phyloP scores from a whole-genome alignment of 2,888 invertebrate genomes.

The Graphium colonna region DNA sequence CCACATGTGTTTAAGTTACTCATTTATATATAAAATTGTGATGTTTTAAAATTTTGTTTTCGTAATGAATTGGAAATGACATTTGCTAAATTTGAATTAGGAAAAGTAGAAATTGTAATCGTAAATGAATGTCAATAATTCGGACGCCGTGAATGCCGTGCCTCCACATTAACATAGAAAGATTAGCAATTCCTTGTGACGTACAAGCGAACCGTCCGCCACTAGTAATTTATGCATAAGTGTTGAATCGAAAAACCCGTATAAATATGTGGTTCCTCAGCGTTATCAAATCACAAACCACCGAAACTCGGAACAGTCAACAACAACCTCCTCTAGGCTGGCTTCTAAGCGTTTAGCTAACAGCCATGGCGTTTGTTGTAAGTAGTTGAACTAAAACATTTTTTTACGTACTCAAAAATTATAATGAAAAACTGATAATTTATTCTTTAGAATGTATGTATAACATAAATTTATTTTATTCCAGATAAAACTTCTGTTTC shows the following conservation, averaged over 20 bases:
- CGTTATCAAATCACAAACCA: slow-evolving; percentile 63
- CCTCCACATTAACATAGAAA: slow-evolving; percentile 28
- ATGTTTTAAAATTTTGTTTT: not conserved
- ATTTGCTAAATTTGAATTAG: no score
- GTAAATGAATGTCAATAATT: not conserved
- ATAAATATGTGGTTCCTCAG: slow-evolving; percentile 65
- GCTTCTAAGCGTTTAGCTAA: slow-evolving; percentile 75
- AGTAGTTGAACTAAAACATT: slow-evolving; percentile 42
- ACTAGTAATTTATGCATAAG: slow-evolving; percentile 43
- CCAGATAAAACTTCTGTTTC: slow-evolving; percentile 62
- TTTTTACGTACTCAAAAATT: no score
- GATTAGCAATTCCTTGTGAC: slow-evolving; percentile 38
- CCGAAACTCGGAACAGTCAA: slow-evolving; percentile 62
- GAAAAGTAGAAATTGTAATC: no score
- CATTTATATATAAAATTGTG: no score
- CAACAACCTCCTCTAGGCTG: slow-evolving; percentile 60
- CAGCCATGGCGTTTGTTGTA: slow-evolving; percentile 77
- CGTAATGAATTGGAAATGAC: no score
- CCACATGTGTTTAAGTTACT: no score
- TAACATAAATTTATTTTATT: slow-evolving; percentile 39
- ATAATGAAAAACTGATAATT: slow-evolving; percentile 11
- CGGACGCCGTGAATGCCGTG: not conserved
- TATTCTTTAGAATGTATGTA: not conserved
- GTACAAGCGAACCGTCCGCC: slow-evolving; percentile 42
- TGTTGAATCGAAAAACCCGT: slow-evolving; percentile 56